Evolutionary conservation across 2,113 vertebrate genomes (phyloP), one percentile per base, ranked within the genome.

Genomic region (Gnathonemus longibarbis): DNA sequence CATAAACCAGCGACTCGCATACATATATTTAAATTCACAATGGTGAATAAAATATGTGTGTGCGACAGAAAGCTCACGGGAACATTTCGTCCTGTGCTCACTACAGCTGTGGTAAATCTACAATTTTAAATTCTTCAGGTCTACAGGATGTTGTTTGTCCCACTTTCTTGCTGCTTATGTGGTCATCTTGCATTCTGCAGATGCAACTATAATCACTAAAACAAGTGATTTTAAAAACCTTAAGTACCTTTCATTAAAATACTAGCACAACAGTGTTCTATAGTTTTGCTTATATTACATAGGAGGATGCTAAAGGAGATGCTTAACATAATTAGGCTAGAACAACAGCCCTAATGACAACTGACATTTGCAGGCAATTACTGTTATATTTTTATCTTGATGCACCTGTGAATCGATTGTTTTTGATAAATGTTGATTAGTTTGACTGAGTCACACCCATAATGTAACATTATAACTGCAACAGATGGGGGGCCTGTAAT

Each of bases 21-120:
- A 89, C 42, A 74, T 24, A 88, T 48, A 74, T 74, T 62, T 89
- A 50, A 35, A 45, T 89, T 45, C 52, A 74, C 35, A 89, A 21
- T 17, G n/a, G 24, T 31, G 58, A 56, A 88, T 70, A 46, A 48
- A 86, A 50, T 70, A 88, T 70, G 19, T 88, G 58, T 88, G 42
- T 88, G 58, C 74, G 42, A 48, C 45, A 58, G 86, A 31, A 87
- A 52, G 84, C 84, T 31, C 1, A 1, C 2, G 10, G 27, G n/a
- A 35, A 50, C 49, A 7, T n/a, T 87, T 7, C 49, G 10, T 19
- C 84, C 49, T 48, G 46, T 27, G 84, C 42, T 27, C 46, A 86
- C 46, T 53, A 87, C 21, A 45, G 49, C 49, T 87, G 85, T 35
- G 49, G 85, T 52, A 87, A 35, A 87, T 50, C 46, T 13, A 48